These are phyloP conservation scores for Toxotes lorentzi DNA, from an alignment of 2,797 vertebrate genomes.

Conservation along the genomic window DNA sequence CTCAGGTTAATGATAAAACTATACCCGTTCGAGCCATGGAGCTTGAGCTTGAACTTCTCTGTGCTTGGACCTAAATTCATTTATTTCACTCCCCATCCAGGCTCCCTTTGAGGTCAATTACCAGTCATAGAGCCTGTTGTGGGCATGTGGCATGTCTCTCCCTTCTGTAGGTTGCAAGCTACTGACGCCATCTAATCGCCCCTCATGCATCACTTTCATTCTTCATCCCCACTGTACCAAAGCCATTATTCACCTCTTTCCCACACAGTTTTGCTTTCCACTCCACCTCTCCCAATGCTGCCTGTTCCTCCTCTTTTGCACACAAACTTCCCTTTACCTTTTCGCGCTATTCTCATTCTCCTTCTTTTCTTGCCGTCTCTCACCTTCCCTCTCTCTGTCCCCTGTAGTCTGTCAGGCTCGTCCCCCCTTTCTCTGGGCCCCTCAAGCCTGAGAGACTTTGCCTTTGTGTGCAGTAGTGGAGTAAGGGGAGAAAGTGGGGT, in stretches of 20 bases:
- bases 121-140: constrained; percentile 27
- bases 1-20: neutral
- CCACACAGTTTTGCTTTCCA: constrained; percentile 22
- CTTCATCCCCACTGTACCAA: constrained; percentile 48
- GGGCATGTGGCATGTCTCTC: constrained; percentile 9
- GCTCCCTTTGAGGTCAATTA: constrained; percentile 59
- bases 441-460: constrained; percentile 42
- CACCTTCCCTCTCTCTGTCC: constrained; percentile 11
- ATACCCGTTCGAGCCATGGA: neutral
- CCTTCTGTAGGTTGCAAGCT: constrained; percentile 32
- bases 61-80: constrained; percentile 34
- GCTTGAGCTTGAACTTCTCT: neutral
- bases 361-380: neutral
- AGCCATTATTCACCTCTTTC: constrained; percentile 64
- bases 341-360: neutral
- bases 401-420: neutral
- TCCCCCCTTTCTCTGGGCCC: constrained; percentile 9
- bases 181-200: constrained; percentile 63
- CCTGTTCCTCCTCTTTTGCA: constrained; percentile 4
- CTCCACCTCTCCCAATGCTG: neutral
- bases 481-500: constrained; percentile 18
- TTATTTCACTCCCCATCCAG: constrained; percentile 37
- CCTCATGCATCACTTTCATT: constrained; percentile 73
- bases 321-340: constrained; percentile 13
- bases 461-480: constrained; percentile 55